Base-by-base conservation (phyloP, 1,140 invertebrate species). In the Asbolus verrucosus region DNA sequence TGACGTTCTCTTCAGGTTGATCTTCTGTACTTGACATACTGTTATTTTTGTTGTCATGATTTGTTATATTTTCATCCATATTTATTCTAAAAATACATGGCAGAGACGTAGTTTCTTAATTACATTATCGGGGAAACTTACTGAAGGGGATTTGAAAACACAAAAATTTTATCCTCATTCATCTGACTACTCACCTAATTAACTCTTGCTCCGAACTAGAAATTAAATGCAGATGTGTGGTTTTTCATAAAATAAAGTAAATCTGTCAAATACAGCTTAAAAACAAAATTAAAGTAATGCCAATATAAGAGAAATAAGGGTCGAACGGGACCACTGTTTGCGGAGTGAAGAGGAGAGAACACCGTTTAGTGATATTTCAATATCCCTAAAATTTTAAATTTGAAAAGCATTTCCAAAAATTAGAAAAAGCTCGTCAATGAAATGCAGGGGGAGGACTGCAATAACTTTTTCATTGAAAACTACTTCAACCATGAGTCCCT, bases 1-100 rank as follows among this genome's bases (percentile, higher is more conserved):
- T 80, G 1, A 71, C 72, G 38, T 74, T 78, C 36, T 77, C 76
- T 14, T 43, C 69, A 27, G n/a, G 24, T 33, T 59, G 30, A 6
- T 43, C 62, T 11, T 54, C 46, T 6, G 21, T n/a, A n/a, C 15
- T 67, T 27, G 63, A 27, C 13, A 18, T 39, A 33, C 46, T 11
- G 36, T 67, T 9, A 54, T 19, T 66, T 27, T 68, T 70, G 62
- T 66, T 71, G 46, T 76, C 69, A 31, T 73, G 69, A 43, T 78
- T 73, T 24, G 73, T 71, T 67, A 67, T 71, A 70, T 74, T 75
- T 73, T 78, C 75, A 75, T 78, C 77, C 77, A 77, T 78, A 61
- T 73, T 74, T 67, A 69, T 71, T 77, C 75, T 77, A 79, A 72
- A 78, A 75, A 76, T 77, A 76, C 15, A 68, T 31, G 36, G 59